Evolutionary conservation across 2,888 invertebrate genomes (phyloP).

Genomic region (Cosmia pyralina): DNA sequence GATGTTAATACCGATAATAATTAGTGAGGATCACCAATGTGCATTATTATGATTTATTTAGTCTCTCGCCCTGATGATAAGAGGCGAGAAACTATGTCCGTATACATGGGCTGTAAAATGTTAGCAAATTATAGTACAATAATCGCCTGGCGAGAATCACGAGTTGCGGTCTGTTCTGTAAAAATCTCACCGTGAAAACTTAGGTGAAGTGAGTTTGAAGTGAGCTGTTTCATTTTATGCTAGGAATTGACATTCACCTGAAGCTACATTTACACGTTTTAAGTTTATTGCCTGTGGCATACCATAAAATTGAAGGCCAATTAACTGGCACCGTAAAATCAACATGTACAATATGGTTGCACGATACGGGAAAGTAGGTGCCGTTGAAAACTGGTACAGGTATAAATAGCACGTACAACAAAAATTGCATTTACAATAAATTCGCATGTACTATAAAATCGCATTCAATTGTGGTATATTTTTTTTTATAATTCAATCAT

Average conservation of each 20-base stretch:
- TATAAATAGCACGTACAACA: too few relatives aligned
- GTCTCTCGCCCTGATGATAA: background rate
- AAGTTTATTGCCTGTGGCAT: too few relatives aligned
- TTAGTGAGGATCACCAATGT: background rate
- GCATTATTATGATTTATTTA: conserved; percentile 1
- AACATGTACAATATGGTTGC: too few relatives aligned
- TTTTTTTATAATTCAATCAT: too few relatives aligned
- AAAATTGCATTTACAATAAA: too few relatives aligned
- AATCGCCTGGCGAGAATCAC: background rate
- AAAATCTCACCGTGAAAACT: background rate
- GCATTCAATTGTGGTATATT: too few relatives aligned
- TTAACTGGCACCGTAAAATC: too few relatives aligned
- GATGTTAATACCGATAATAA: background rate
- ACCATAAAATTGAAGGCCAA: too few relatives aligned
- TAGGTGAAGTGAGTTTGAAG: background rate
- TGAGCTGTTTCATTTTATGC: background rate
- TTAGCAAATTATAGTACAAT: conserved; percentile 5
- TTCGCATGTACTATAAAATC: too few relatives aligned
- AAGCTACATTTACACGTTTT: too few relatives aligned
- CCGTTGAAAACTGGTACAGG: too few relatives aligned
- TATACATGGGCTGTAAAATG: background rate
- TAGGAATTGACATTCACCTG: background rate
- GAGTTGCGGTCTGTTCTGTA: background rate
- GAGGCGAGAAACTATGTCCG: background rate
- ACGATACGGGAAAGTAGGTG: too few relatives aligned